Evolutionary conservation across 2,797 vertebrate genomes (phyloP).

Genomic region (Vireo griseus): DNA sequence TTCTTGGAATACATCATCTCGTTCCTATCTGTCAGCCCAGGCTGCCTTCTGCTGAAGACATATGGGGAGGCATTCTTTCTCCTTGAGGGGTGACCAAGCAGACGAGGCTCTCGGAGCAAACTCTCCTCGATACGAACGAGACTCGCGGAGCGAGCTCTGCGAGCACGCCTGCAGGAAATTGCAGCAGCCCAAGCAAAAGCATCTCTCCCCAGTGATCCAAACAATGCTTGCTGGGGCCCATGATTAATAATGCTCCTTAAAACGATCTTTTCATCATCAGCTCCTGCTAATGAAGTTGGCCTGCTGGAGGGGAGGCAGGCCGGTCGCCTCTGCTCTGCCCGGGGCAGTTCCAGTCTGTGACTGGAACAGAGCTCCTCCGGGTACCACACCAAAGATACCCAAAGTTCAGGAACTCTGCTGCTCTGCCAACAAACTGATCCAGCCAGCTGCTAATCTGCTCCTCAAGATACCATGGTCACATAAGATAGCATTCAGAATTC

Average conservation of each 20-base stretch:
- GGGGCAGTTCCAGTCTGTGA: background rate
- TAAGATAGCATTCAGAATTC: conserved; percentile 22
- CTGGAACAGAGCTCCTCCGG: background rate
- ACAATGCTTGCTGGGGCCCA: background rate
- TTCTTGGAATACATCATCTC: conserved; percentile 32
- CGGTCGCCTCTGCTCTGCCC: accelerated
- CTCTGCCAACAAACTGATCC: conserved; percentile 24
- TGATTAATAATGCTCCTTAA: background rate
- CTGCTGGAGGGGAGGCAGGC: background rate
- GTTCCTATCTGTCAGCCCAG: conserved; percentile 16
- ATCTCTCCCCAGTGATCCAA: background rate
- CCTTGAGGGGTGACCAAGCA: conserved; percentile 47
- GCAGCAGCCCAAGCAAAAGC: background rate
- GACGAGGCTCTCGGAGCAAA: background rate
- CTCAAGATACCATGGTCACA: background rate
- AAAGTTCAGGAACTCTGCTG: conserved; percentile 13
- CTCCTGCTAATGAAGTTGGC: background rate
- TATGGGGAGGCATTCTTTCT: conserved; percentile 33
- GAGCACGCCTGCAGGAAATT: background rate
- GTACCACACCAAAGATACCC: background rate
- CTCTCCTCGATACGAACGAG: background rate
- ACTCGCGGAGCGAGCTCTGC: background rate
- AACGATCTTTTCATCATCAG: background rate
- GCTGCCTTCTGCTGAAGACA: conserved; percentile 53
- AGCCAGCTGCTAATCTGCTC: conserved; percentile 37